A percentile compares a stretch with the other conserved stretches of the same genome.
These are phyloP conservation scores for Malaclemys terrapin DNA, from an alignment of 2,113 vertebrate species.

Conservation along the genomic window DNA sequence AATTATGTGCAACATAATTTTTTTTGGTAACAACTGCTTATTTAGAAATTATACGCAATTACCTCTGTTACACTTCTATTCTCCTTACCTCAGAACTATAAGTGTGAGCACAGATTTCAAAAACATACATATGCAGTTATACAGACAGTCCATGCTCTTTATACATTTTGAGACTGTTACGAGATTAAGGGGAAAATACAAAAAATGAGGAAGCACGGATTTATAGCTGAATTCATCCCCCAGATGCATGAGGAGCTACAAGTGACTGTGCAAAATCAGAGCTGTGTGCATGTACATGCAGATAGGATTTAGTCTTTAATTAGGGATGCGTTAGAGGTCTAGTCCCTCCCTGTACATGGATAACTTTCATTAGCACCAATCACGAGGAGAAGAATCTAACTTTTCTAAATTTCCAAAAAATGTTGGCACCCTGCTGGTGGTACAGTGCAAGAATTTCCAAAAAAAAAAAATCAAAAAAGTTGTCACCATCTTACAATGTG, in stretches of 20 bases:
- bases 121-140: constrained; percentile 17
- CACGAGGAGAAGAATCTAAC: not conserved
- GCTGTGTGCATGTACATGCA: constrained; percentile 10
- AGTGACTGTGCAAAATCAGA: constrained; percentile 29
- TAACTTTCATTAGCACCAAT: not conserved
- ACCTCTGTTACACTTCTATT: not conserved
- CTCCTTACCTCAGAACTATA: not conserved
- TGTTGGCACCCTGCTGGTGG: not conserved
- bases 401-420: not conserved
- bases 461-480: not conserved
- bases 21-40: not conserved
- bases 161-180: not conserved
- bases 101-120: constrained; percentile 8
- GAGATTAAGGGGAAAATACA: not conserved
- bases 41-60: not conserved
- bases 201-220: not conserved
- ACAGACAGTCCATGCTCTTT: not conserved
- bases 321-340: not conserved
- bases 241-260: not conserved
- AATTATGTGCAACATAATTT: not conserved
- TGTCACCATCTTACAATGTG: not conserved
- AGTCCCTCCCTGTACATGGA: not conserved
- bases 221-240: not conserved
- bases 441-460: not conserved
- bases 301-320: not conserved